Base-by-base conservation (phyloP, 2,797 vertebrate genomes). In the Paramormyrops hopkinsi region DNA sequence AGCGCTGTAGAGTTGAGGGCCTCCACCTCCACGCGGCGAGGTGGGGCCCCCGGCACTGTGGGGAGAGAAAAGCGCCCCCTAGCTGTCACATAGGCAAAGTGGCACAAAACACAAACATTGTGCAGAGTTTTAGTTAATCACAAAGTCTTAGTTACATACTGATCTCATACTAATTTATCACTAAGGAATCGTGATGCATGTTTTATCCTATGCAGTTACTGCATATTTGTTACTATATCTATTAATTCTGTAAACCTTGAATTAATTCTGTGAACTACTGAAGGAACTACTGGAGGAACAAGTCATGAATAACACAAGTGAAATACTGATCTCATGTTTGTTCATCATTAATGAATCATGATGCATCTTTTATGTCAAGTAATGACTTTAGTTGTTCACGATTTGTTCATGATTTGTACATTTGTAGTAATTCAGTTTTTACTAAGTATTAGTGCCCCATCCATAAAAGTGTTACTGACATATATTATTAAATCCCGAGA, bases 1-100 rank as follows among this genome's bases (percentile, higher is more conserved):
- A 99, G 94, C 0, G 98, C 97, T 0, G 98, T 98, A 33, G 98
- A 97, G 95, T 99, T 99, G 25, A 99, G 95, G 86, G 98, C 98
- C 92, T 99, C 98, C 92, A 98, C 97, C 94, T 99, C 98, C 92
- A 99, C 98, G 25, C 98, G 97, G 51, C 98, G 97, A 19, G 99
- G 99, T 1, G 98, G 97, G 88, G 97, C 97, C 48, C 98, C 98
- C 29, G 99, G 99, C 94, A 99, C 99, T 99, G 93, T 19, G 17
- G 44, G 5, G 44, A 19, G 76, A 82, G n/a, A 46, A 82, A 46
- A 44, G 76, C 41, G 14, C 19, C 44, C 33, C 41, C n/a, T 25
- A 25, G 8, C 82, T 22, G 82, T 69, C 65, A 69, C 65, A 33
- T 14, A 5, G 65, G 11, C 62, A 69, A 69, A 69, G 9, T 11